These are phyloP conservation scores for Conomelus anceps DNA, from an alignment of 2,888 invertebrate genomes.

Conservation along the genomic window DNA sequence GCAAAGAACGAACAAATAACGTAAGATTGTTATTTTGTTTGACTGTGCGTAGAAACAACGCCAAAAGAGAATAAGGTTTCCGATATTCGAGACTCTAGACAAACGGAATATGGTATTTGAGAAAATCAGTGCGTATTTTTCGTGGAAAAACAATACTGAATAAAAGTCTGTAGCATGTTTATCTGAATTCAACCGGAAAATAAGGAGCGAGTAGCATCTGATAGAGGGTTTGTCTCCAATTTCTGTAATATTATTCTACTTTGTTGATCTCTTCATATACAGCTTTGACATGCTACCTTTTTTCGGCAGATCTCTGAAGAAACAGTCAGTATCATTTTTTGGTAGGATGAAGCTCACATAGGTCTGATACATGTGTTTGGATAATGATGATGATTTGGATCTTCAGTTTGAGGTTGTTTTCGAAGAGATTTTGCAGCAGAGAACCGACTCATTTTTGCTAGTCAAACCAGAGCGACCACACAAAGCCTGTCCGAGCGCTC, in stretches of 20 bases:
- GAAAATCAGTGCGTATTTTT: not conserved
- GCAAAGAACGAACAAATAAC: not conserved
- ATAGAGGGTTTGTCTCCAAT: not conserved
- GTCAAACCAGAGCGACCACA: too few relatives aligned
- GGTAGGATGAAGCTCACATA: too few relatives aligned
- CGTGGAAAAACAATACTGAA: not conserved
- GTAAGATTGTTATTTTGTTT: not conserved
- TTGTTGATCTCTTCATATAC: not conserved
- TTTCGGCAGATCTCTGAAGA: too few relatives aligned
- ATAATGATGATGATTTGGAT: too few relatives aligned
- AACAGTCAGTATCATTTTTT: too few relatives aligned
- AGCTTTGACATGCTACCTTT: not conserved
- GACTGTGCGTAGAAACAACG: not conserved
- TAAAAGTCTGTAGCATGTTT: not conserved
- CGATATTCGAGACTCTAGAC: not conserved
- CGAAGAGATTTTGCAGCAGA: too few relatives aligned
- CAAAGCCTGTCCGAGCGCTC: too few relatives aligned
- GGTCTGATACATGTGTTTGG: too few relatives aligned
- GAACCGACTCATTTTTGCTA: too few relatives aligned
- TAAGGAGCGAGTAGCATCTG: not conserved
- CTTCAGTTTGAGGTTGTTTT: too few relatives aligned
- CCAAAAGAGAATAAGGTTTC: not conserved
- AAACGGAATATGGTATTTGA: not conserved
- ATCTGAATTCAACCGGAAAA: too few relatives aligned
- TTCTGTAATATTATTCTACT: not conserved